These are phyloP conservation scores for Hybognathus amarus DNA, from an alignment of 2,797 vertebrate species.

Conservation along the genomic window DNA sequence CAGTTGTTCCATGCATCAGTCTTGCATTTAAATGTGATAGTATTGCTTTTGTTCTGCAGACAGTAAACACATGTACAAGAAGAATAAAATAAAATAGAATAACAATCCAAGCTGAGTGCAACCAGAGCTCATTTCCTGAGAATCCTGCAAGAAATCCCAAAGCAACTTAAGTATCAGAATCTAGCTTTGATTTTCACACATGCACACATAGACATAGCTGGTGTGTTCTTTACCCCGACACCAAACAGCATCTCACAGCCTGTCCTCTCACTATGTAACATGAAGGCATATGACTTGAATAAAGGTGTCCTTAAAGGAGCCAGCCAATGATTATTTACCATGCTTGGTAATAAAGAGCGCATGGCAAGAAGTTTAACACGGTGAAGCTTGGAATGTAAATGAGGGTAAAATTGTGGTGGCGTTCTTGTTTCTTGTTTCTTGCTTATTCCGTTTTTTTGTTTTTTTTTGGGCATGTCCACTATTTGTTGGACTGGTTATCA, in stretches of 20 bases:
- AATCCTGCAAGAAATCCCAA: constrained; percentile 12
- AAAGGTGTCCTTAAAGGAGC: constrained; percentile 20
- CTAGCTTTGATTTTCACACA: constrained; percentile 15
- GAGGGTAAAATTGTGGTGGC: background rate
- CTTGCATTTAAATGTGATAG: constrained; percentile 25
- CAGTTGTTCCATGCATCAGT: constrained; percentile 21
- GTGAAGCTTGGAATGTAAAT: constrained; percentile 33
- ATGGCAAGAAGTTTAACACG: constrained; percentile 38
- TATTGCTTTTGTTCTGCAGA: constrained; percentile 14
- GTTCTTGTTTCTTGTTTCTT: too few relatives aligned
- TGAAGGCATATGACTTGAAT: constrained; percentile 36
- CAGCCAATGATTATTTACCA: constrained; percentile 38
- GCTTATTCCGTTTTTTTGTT: background rate
- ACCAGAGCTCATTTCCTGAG: constrained; percentile 25
- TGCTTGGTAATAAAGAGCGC: constrained; percentile 20
- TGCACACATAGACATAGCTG: constrained; percentile 1
- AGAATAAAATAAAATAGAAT: constrained; percentile 15
- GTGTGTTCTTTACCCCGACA: background rate
- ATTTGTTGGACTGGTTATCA: background rate
- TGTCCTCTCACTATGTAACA: constrained; percentile 9
- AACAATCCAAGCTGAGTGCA: constrained; percentile 8
- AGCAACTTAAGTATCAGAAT: constrained; percentile 28
- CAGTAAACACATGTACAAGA: background rate
- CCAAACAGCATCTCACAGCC: constrained; percentile 8
- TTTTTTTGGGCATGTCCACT: background rate